Conservation (phyloP, 2,797 vertebrate species). For the Sebastes paucispinis region DNA sequence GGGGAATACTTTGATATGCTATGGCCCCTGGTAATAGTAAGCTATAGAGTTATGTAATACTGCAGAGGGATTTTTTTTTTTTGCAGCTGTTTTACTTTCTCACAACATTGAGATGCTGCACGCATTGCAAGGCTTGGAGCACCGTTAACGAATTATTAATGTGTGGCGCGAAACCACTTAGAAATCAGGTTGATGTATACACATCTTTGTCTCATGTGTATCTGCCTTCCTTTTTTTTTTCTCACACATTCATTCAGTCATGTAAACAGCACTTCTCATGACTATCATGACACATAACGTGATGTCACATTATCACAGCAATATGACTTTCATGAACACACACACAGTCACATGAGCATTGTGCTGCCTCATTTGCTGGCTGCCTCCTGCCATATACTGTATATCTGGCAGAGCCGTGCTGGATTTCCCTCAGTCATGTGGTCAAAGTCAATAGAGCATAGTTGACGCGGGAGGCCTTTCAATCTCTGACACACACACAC, state of each 20-base stretch:
- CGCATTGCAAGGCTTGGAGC: slow-evolving; percentile 40
- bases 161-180: slow-evolving; percentile 21
- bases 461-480: slow-evolving; percentile 41
- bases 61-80: slow-evolving; percentile 72
- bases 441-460: slow-evolving; percentile 60
- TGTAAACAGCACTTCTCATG: neutral
- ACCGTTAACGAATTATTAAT: slow-evolving; percentile 67
- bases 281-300: neutral
- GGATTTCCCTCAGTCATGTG: slow-evolving; percentile 79
- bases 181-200: slow-evolving; percentile 7
- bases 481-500: slow-evolving; percentile 8
- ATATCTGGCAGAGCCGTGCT: slow-evolving; percentile 37
- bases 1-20: slow-evolving; percentile 36
- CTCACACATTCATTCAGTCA: neutral
- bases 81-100: slow-evolving; percentile 60
- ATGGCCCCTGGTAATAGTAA: slow-evolving; percentile 63
- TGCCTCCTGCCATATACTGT: slow-evolving; percentile 12
- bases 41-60: slow-evolving; percentile 81
- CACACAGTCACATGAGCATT: slow-evolving; percentile 18
- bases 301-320: neutral
- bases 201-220: neutral
- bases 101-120: slow-evolving; percentile 63
- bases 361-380: slow-evolving; percentile 39
- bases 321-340: slow-evolving; percentile 8
- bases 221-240: neutral